Conservation (phyloP, 2,797 vertebrate species). For the Hozukius guyotensis region DNA sequence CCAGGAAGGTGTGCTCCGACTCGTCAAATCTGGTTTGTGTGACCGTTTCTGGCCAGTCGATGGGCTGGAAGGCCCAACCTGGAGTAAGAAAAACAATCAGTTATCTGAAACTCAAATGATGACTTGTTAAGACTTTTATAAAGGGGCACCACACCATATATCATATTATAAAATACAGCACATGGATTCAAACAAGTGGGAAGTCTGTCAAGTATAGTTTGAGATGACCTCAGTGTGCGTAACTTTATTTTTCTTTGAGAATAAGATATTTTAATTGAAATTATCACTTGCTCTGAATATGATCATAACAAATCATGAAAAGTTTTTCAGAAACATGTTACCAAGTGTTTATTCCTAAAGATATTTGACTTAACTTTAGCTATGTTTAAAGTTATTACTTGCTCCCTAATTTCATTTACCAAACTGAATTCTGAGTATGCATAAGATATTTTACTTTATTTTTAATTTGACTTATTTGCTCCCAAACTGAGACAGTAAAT, state of each 20-base stretch:
- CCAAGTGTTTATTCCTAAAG: not conserved
- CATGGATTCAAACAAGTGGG: not conserved
- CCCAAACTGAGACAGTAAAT: not conserved
- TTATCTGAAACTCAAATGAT: not conserved
- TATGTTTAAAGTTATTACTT: too few species aligned
- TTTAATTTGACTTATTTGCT: not conserved
- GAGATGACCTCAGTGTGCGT: not conserved
- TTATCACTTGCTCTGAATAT: not conserved
- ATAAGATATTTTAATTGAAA: not conserved
- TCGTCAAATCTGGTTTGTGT: conserved; percentile 65
- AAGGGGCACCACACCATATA: not conserved
- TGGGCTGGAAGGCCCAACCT: conserved; percentile 85
- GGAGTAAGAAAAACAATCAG: not conserved
- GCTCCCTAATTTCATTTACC: too few species aligned
- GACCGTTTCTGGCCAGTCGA: conserved; percentile 66
- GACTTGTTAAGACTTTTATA: not conserved
- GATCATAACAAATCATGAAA: not conserved
- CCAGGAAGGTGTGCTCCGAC: conserved; percentile 76
- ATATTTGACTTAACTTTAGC: not conserved
- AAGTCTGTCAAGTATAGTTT: not conserved
- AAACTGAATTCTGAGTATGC: too few species aligned
- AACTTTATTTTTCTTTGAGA: not conserved
- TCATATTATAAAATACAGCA: not conserved
- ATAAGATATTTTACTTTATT: not conserved
- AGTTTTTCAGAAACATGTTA: not conserved